Conservation (phyloP, 2,888 invertebrate genomes). For the Tortricodes alternella region DNA sequence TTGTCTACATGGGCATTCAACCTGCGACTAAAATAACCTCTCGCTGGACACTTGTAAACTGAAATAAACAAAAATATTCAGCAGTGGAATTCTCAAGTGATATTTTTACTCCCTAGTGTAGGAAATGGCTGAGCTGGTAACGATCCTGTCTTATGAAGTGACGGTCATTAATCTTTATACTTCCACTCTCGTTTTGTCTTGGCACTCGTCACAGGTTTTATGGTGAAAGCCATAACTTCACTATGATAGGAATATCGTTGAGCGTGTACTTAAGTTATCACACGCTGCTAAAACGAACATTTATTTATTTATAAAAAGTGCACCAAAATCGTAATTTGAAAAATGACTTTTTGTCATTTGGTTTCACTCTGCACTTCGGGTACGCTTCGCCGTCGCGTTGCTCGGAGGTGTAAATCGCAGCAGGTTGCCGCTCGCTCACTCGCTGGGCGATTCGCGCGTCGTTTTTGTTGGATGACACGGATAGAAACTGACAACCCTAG, state of each 20-base stretch:
- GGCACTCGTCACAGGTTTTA: conserved; percentile 43
- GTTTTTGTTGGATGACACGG: too few species aligned
- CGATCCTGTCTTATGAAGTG: conserved; percentile 33
- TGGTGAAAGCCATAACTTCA: conserved; percentile 44
- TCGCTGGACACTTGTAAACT: conserved; percentile 28
- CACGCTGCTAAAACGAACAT: too few species aligned
- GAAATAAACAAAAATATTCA: conserved; percentile 24
- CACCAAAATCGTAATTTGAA: too few species aligned
- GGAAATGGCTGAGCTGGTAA: conserved; percentile 24
- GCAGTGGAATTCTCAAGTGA: conserved; percentile 12
- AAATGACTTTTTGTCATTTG: too few species aligned
- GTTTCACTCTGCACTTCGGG: too few species aligned
- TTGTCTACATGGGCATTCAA: conserved; percentile 69
- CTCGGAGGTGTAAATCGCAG: too few species aligned
- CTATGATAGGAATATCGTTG: conserved; percentile 14
- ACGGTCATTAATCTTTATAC: conserved; percentile 51
- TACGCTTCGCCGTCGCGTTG: too few species aligned
- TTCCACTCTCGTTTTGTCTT: conserved; percentile 42
- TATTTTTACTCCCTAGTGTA: conserved; percentile 24
- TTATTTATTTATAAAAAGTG: too few species aligned
- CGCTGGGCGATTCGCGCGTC: too few species aligned
- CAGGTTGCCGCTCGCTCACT: too few species aligned
- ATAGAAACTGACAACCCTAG: too few species aligned
- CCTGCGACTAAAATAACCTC: conserved; percentile 54
- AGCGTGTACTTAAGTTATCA: too few species aligned